phyloP scores from a whole-genome alignment of 2,888 invertebrate species.

The Acleris holmiana region DNA sequence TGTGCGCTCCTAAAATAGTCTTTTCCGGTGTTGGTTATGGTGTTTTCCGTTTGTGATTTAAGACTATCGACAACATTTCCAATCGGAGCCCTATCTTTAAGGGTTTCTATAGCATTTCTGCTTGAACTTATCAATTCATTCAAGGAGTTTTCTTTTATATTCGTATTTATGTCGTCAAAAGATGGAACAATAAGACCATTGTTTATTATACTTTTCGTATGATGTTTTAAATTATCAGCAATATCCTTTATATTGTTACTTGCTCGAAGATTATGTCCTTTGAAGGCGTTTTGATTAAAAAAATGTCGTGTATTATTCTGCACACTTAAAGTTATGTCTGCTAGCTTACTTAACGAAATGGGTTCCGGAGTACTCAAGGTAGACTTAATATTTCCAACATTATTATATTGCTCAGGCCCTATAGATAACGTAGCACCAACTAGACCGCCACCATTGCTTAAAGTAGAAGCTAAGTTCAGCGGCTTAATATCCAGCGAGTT shows the following conservation, averaged over 20 bases:
- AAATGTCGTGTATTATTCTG: conserved; percentile 43
- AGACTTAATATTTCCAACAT: conserved; percentile 5
- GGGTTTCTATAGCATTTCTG: conserved; percentile 42
- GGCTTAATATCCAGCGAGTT: conserved; percentile 55
- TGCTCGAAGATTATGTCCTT: conserved; percentile 7
- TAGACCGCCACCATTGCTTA: conserved; percentile 47
- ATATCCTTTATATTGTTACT: conserved; percentile 12
- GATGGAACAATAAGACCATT: conserved; percentile 2
- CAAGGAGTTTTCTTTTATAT: conserved; percentile 8
- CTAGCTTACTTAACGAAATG: conserved; percentile 41
- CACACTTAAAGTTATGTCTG: conserved; percentile 45
- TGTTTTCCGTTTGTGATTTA: conserved; percentile 21
- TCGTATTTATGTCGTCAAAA: conserved; percentile 15
- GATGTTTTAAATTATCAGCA: conserved; percentile 20
- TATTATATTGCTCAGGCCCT: conserved; percentile 42
- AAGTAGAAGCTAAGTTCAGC: conserved; percentile 52
- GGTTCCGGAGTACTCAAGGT: conserved; percentile 8
- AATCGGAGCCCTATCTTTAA: conserved; percentile 39
- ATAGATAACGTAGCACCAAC: conserved; percentile 50
- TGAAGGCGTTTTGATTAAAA: conserved; percentile 6
- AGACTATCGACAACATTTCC: conserved; percentile 29
- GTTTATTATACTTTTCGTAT: conserved; percentile 15
- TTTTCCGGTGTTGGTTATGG: too few relatives aligned
- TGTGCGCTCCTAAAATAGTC: too few relatives aligned
- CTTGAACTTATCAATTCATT: conserved; percentile 44